A percentile compares a stretch with the other conserved stretches of the same genome.
Conservation (phyloP, 1,140 invertebrate species). For the Sminthurides bifidus region DNA sequence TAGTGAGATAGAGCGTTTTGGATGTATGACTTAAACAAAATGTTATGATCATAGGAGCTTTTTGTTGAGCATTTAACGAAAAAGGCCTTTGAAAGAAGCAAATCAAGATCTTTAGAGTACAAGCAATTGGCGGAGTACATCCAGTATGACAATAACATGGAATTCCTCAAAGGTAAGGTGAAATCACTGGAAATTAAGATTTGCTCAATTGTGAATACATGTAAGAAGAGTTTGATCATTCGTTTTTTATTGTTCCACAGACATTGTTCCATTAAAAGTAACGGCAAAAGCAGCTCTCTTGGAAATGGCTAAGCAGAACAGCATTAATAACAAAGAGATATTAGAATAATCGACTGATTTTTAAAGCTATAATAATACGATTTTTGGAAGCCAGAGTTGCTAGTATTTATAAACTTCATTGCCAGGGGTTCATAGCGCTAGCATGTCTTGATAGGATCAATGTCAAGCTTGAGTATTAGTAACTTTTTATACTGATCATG, state of each 20-base stretch:
- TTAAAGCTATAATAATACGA: too few species aligned
- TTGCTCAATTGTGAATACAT: not conserved
- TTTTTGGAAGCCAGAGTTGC: too few species aligned
- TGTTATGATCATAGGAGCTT: constrained; percentile 40
- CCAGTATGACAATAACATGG: constrained; percentile 49
- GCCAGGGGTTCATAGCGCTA: too few species aligned
- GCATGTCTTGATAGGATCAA: too few species aligned
- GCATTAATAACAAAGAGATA: constrained; percentile 28
- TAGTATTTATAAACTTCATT: too few species aligned
- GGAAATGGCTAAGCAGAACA: constrained; percentile 47
- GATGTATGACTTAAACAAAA: not conserved
- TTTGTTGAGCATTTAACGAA: constrained; percentile 54
- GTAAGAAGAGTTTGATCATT: not conserved
- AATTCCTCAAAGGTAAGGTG: constrained; percentile 44
- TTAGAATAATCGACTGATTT: too few species aligned
- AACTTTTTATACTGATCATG: too few species aligned
- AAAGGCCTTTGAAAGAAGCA: constrained; percentile 43
- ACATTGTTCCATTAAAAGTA: constrained; percentile 59
- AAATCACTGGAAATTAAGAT: constrained; percentile 4
- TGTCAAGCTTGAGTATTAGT: too few species aligned
- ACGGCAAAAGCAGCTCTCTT: constrained; percentile 52
- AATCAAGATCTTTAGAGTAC: constrained; percentile 46
- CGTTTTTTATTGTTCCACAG: constrained; percentile 32
- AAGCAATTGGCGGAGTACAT: constrained; percentile 56
- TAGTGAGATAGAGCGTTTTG: not conserved